Percentiles rank a stretch among this genome's conserved stretches.
phyloP scores from a whole-genome alignment of 2,888 invertebrate genomes.

The Xylota sylvarum region DNA sequence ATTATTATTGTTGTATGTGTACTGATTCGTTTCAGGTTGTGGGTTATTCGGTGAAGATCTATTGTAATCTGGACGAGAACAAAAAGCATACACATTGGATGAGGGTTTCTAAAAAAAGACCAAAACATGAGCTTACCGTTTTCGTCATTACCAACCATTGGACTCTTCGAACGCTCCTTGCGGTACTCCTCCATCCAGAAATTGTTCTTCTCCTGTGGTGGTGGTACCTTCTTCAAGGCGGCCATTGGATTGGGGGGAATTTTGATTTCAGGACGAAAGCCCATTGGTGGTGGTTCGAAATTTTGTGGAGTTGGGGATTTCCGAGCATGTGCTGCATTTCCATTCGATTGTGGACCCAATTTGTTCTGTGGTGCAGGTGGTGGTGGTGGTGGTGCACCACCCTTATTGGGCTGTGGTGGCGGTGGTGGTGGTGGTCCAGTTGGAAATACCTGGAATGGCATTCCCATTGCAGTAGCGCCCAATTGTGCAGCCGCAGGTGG shows the following conservation, averaged over 20 bases:
- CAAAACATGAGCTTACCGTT: constrained; percentile 57
- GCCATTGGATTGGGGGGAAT: constrained; percentile 91
- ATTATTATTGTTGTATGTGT: constrained; percentile 78
- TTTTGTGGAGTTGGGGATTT: constrained; percentile 86
- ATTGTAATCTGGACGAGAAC: constrained; percentile 54
- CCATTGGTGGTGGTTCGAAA: constrained; percentile 85
- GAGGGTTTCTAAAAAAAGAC: neutral
- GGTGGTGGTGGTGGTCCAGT: constrained; percentile 84
- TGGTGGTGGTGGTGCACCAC: constrained; percentile 85
- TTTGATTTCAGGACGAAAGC: constrained; percentile 90
- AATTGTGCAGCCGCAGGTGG: constrained; percentile 86
- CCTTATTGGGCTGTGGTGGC: constrained; percentile 78
- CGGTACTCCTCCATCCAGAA: constrained; percentile 87
- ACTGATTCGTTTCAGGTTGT: constrained; percentile 78
- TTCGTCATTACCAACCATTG: constrained; percentile 81
- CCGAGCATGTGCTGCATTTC: constrained; percentile 83
- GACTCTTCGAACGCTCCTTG: constrained; percentile 85
- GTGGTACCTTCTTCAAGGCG: constrained; percentile 89
- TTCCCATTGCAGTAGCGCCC: constrained; percentile 87
- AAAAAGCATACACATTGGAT: neutral
- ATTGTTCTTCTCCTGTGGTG: constrained; percentile 88
- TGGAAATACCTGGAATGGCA: constrained; percentile 88
- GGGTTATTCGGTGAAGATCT: constrained; percentile 76
- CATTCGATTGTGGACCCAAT: constrained; percentile 85
- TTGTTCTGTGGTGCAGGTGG: constrained; percentile 82